phyloP scores from a whole-genome alignment of 2,113 vertebrate genomes.

The human region DNA sequence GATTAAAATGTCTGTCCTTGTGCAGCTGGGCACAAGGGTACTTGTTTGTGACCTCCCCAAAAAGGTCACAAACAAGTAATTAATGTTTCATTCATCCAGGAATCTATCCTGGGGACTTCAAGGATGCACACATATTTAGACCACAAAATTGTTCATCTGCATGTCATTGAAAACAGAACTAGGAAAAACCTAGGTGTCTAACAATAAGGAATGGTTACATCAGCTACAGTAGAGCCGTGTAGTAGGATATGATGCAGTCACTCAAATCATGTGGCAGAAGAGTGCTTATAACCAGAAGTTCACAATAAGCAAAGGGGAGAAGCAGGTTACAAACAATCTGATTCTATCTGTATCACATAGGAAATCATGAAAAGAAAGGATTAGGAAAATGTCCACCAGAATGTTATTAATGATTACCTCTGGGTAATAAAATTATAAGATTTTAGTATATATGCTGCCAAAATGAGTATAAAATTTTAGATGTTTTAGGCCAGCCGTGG shows the following conservation, averaged over 20 bases:
- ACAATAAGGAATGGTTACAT: too few relatives aligned
- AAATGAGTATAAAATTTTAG: neutral
- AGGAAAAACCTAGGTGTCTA: neutral
- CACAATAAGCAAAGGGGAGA: rapidly evolving
- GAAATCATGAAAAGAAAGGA: neutral
- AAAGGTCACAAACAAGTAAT: too few relatives aligned
- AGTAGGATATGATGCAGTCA: rapidly evolving
- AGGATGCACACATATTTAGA: too few relatives aligned
- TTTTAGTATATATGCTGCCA: neutral
- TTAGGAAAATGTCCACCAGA: neutral
- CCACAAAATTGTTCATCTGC: neutral
- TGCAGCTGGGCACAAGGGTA: too few relatives aligned
- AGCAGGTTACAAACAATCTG: neutral
- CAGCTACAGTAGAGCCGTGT: neutral
- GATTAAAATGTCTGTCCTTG: neutral
- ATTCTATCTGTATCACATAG: neutral
- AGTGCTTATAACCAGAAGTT: neutral
- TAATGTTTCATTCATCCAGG: neutral
- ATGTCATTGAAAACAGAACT: neutral
- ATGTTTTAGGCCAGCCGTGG: too few relatives aligned
- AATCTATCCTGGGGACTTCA: neutral
- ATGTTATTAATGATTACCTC: neutral
- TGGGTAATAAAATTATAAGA: neutral
- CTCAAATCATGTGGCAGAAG: neutral
- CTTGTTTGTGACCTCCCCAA: too few relatives aligned